phyloP scores from a whole-genome alignment of 2,888 invertebrate species.

The Uropetala carovei region DNA sequence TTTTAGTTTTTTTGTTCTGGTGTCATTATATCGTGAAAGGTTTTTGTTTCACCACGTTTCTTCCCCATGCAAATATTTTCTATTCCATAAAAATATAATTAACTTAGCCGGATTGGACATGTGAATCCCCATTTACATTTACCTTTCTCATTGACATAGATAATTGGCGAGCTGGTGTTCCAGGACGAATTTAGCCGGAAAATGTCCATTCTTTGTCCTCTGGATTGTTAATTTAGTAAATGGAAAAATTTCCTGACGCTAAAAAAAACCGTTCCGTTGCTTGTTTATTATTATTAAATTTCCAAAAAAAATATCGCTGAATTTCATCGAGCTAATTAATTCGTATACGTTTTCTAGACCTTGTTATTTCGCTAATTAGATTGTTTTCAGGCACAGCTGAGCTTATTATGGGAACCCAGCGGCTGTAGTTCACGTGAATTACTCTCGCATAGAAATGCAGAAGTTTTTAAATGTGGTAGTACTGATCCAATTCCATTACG shows the following conservation, averaged over 20 bases:
- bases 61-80: too few relatives aligned
- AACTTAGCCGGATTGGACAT: not conserved
- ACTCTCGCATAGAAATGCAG: constrained; percentile 1
- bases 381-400: not conserved
- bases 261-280: not conserved
- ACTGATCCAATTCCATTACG: constrained; percentile 27
- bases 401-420: not conserved
- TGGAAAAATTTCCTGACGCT: not conserved
- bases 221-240: not conserved
- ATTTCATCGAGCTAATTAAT: constrained; percentile 2
- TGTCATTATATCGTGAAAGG: too few relatives aligned
- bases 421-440: not conserved
- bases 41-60: too few relatives aligned
- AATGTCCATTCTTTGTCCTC: not conserved
- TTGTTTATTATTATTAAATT: constrained; percentile 15
- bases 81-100: not conserved
- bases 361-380: not conserved
- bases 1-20: too few relatives aligned
- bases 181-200: not conserved
- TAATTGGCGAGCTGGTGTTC: not conserved
- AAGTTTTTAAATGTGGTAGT: not conserved
- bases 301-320: not conserved
- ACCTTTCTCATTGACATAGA: not conserved
- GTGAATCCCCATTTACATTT: not conserved
- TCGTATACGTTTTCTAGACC: not conserved